A percentile compares a stretch with the other conserved stretches of the same genome.
These are phyloP conservation scores for Cylindroiulus punctatus DNA, from an alignment of 2,888 invertebrate genomes.

Conservation along the genomic window DNA sequence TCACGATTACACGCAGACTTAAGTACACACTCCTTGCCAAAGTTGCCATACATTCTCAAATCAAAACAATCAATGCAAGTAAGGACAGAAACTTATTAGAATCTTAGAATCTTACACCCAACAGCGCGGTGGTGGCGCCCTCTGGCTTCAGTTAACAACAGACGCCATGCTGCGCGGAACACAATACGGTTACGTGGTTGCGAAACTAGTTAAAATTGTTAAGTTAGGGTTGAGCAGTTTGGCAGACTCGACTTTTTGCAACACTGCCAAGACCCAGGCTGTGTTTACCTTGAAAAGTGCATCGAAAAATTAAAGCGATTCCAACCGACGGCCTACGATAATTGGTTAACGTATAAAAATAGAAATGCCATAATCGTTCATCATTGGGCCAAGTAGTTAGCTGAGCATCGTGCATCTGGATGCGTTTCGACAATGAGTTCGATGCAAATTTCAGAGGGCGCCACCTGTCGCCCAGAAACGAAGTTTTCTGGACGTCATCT, in stretches of 20 bases:
- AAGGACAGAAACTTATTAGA: too few species aligned
- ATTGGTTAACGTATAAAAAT: constrained; percentile 16
- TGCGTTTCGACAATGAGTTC: too few species aligned
- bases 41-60: too few species aligned
- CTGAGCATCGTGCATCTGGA: too few species aligned
- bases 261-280: neutral
- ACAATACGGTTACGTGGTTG: neutral
- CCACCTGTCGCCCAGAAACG: too few species aligned
- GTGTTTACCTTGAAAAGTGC: constrained; percentile 35
- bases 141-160: neutral
- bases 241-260: neutral
- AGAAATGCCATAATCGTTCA: constrained; percentile 29
- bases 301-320: constrained; percentile 3
- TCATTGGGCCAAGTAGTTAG: neutral
- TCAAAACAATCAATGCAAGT: too few species aligned
- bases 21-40: too few species aligned
- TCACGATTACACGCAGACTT: too few species aligned
- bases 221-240: neutral
- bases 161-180: neutral
- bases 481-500: too few species aligned
- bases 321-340: neutral
- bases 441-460: too few species aligned
- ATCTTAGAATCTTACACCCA: too few species aligned
- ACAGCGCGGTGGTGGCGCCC: neutral
- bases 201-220: neutral